Conservation (phyloP, 2,797 vertebrate species). For the Macropus fuliginosus region DNA sequence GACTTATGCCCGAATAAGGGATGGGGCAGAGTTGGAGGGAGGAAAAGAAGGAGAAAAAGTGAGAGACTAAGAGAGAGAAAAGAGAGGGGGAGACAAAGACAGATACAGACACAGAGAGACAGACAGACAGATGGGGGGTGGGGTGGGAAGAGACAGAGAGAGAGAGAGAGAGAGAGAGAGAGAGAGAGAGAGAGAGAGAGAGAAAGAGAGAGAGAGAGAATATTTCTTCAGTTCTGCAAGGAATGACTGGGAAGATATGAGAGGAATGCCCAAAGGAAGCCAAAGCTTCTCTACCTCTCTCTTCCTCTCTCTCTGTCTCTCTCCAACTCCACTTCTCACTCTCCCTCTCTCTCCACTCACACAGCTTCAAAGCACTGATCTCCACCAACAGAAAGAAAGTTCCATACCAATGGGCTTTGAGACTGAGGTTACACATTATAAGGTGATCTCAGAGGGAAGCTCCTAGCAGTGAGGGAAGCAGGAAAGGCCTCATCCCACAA, state of each 20-base stretch:
- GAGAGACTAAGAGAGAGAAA: neutral
- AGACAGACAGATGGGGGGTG: too few relatives aligned
- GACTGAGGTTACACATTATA: neutral
- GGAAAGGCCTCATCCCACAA: too few relatives aligned
- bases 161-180: too few relatives aligned
- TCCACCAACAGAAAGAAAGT: neutral
- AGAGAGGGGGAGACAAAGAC: too few relatives aligned
- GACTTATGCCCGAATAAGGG: neutral
- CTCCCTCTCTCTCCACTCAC: neutral
- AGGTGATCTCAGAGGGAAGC: too few relatives aligned
- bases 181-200: too few relatives aligned
- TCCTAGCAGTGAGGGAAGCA: too few relatives aligned
- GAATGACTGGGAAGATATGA: neutral
- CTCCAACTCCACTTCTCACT: too few relatives aligned
- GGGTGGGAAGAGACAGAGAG: neutral
- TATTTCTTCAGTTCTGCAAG: neutral
- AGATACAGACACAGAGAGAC: too few relatives aligned
- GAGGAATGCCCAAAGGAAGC: neutral
- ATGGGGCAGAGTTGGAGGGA: neutral
- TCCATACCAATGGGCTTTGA: neutral
- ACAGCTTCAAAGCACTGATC: neutral
- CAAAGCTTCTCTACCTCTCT: neutral
- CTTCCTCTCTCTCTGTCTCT: too few relatives aligned
- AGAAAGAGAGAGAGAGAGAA: neutral
- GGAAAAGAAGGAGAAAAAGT: neutral